These are phyloP conservation scores for Helicoverpa armigera DNA, from an alignment of 1,140 invertebrate species.

Conservation along the genomic window DNA sequence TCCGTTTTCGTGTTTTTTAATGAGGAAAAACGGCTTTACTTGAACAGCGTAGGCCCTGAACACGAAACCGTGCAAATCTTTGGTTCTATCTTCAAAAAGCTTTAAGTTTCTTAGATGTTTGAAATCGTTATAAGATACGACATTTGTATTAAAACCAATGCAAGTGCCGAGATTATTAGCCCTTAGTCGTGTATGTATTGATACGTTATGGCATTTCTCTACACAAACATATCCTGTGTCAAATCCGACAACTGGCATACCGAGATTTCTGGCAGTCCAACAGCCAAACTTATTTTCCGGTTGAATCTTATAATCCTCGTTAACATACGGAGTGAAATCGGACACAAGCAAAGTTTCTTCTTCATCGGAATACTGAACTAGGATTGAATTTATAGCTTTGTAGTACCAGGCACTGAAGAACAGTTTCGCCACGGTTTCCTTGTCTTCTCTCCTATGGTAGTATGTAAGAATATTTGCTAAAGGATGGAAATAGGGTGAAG, in stretches of 20 bases:
- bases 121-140: slow-evolving; percentile 57
- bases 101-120: slow-evolving; percentile 53
- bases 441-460: slow-evolving; percentile 60
- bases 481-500: slow-evolving; percentile 73
- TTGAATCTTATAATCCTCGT: slow-evolving; percentile 59
- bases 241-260: slow-evolving; percentile 65
- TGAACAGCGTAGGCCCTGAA: slow-evolving; percentile 65
- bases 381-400: slow-evolving; percentile 67
- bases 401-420: slow-evolving; percentile 77
- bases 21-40: slow-evolving; percentile 75
- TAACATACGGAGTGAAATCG: slow-evolving; percentile 69
- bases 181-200: slow-evolving; percentile 70
- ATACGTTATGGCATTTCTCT: slow-evolving; percentile 69
- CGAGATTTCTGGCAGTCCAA: slow-evolving; percentile 70
- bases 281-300: slow-evolving; percentile 70
- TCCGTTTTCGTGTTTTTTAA: slow-evolving; percentile 63
- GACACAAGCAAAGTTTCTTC: slow-evolving; percentile 60
- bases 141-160: slow-evolving; percentile 68
- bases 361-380: slow-evolving; percentile 68
- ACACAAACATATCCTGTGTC: slow-evolving; percentile 69
- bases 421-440: slow-evolving; percentile 63
- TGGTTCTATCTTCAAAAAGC: slow-evolving; percentile 74
- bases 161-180: slow-evolving; percentile 75
- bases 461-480: slow-evolving; percentile 71
- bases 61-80: slow-evolving; percentile 72